Evolutionary conservation across 1,140 invertebrate genomes (phyloP), one percentile per base, ranked within the genome.

Genomic region (Druon quercuslanigerum): DNA sequence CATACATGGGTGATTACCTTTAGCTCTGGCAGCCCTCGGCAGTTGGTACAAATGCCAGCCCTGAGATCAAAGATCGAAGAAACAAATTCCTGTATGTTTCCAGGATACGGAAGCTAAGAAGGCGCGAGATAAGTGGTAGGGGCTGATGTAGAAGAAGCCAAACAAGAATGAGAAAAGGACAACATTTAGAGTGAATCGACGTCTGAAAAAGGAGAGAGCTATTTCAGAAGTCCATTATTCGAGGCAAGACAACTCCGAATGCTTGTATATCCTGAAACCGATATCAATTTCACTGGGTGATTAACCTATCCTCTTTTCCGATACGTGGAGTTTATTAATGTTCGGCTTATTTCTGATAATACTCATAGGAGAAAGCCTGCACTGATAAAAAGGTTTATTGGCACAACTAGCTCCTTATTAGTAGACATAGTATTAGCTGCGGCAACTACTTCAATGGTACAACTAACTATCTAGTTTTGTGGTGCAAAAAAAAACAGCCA

Each of bases 1-100:
- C 80, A 84, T 33, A 86, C 86, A 88, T 86, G 87, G 87, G 86
- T 89, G 86, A 89, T 90, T 90, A 89, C 87, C 85, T 83, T 83
- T 76, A 81, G 82, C 81, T 83, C 83, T 84, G 77, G 84, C 76
- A 87, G 82, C 81, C 84, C 84, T 83, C 83, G 57, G 83, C 82
- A 75, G 77, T 78, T 77, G 76, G 72, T 79, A 81, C 75, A 79
- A 81, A 83, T 81, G 78, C 8, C 13, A 17, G 9, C 0, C 40
- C 7, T 17, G 52, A 51, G 81, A 81, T 20, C 74, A 72, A 66
- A 76, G 78, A 76, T 76, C 77, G 56, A 77, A 78, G 77, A 60
- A 78, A 72, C 77, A 78, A 79, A 76, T 11, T 17, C 51, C 17
- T 40, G 0, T n/a, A 60, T 13, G 57, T 60, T 33, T 46, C 33